phyloP scores from a whole-genome alignment of 2,888 invertebrate genomes.

The Stenodera caucasica region DNA sequence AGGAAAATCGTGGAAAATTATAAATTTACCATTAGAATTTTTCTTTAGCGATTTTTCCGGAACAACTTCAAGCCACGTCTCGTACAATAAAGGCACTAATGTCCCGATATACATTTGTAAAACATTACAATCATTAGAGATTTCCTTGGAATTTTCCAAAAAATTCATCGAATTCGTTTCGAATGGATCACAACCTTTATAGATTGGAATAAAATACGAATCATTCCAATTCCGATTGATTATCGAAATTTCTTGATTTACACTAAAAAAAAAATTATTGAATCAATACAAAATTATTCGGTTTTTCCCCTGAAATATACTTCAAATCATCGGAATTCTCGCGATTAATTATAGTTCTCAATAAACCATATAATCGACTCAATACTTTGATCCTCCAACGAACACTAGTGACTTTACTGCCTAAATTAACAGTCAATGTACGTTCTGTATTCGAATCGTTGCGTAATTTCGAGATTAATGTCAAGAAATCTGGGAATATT shows the following conservation, averaged over 20 bases:
- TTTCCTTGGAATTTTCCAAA: slow-evolving; percentile 13
- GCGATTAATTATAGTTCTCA: slow-evolving; percentile 48
- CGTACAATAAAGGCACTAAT: slow-evolving; percentile 76
- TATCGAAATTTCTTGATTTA: not conserved
- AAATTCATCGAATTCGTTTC: slow-evolving; percentile 17
- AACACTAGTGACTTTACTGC: slow-evolving; percentile 71
- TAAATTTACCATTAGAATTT: slow-evolving; percentile 1
- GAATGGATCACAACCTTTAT: slow-evolving; percentile 26
- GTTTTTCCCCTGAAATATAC: not conserved
- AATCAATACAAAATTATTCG: not conserved
- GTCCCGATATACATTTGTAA: slow-evolving; percentile 67
- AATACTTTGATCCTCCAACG: slow-evolving; percentile 80
- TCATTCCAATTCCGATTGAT: slow-evolving; percentile 19
- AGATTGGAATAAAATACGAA: slow-evolving; percentile 27
- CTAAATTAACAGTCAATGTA: slow-evolving; percentile 69
- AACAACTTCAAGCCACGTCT: slow-evolving; percentile 82
- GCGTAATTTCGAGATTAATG: slow-evolving; percentile 78
- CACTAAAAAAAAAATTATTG: not conserved
- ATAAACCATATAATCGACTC: slow-evolving; percentile 66
- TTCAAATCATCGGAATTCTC: not conserved
- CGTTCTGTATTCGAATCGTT: slow-evolving; percentile 67
- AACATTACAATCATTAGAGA: slow-evolving; percentile 13
- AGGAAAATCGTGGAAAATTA: too few species aligned
- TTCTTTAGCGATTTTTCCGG: slow-evolving; percentile 51
- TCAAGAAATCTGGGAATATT: slow-evolving; percentile 78